Percentiles rank a stretch among this genome's conserved stretches.
Conservation (phyloP, 2,888 invertebrate genomes). For the Tuta absoluta region DNA sequence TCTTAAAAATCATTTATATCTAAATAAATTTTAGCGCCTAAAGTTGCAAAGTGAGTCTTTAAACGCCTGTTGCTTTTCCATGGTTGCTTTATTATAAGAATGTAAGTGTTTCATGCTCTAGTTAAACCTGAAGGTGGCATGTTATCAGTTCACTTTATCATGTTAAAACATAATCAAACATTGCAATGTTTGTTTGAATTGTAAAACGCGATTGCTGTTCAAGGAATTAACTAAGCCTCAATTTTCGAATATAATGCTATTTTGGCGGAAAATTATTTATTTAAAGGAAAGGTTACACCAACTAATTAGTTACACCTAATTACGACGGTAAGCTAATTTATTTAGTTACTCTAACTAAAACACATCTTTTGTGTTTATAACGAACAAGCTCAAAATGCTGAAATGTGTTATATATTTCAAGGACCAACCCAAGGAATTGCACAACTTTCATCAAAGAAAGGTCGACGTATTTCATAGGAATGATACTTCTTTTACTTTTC, state of each 20-base stretch:
- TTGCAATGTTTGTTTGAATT: slow-evolving; percentile 2
- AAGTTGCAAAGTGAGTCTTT: neutral
- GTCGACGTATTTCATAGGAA: too few relatives aligned
- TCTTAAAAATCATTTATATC: too few relatives aligned
- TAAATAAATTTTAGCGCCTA: too few relatives aligned
- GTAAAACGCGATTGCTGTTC: neutral
- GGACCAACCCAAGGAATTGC: too few relatives aligned
- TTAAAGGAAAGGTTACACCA: too few relatives aligned
- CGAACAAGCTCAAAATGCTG: too few relatives aligned
- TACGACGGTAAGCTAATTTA: too few relatives aligned
- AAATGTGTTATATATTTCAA: too few relatives aligned
- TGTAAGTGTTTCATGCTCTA: neutral
- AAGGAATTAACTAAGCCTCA: neutral
- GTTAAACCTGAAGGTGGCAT: slow-evolving; percentile 10
- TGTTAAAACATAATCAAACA: slow-evolving; percentile 5
- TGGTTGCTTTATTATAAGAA: neutral
- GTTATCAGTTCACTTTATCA: slow-evolving; percentile 11
- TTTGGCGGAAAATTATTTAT: neutral
- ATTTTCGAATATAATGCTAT: neutral
- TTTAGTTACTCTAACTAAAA: too few relatives aligned
- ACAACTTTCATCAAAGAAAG: too few relatives aligned
- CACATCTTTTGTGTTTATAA: too few relatives aligned
- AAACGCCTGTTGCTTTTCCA: neutral
- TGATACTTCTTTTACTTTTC: too few relatives aligned
- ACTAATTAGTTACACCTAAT: neutral